These are phyloP conservation scores for Thalassarche chlororhynchos DNA, from an alignment of 2,113 vertebrate genomes.

Conservation along the genomic window DNA sequence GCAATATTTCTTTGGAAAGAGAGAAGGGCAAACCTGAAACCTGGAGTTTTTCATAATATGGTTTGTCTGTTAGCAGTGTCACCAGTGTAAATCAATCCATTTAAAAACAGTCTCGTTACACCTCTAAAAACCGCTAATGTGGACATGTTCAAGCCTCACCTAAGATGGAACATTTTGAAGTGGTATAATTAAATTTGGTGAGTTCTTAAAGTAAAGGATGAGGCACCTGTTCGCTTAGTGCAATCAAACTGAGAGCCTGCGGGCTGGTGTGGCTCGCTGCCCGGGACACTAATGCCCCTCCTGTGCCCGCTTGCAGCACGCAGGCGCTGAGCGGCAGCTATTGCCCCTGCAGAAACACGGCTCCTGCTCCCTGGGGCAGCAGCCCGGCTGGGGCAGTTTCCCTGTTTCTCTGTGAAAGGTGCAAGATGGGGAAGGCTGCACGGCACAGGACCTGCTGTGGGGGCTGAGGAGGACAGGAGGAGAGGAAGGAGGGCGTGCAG, in stretches of 20 bases:
- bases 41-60: neutral
- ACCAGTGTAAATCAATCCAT: neutral
- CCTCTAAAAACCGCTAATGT: neutral
- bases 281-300: neutral
- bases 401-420: neutral
- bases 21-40: neutral
- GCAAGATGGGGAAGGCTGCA: neutral
- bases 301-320: neutral
- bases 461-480: neutral
- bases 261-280: neutral
- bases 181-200: neutral
- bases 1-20: neutral
- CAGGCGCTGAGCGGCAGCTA: neutral
- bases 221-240: neutral
- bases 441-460: fast-evolving
- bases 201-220: neutral
- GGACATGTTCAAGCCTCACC: neutral
- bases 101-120: neutral
- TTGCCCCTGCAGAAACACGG: neutral
- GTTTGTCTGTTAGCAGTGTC: neutral
- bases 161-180: neutral
- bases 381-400: neutral
- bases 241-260: neutral
- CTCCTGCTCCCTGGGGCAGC: neutral
- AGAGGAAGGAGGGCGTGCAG: neutral